These are phyloP conservation scores for Bradynema listronoti DNA, from an alignment of 1,140 invertebrate genomes.

Conservation along the genomic window DNA sequence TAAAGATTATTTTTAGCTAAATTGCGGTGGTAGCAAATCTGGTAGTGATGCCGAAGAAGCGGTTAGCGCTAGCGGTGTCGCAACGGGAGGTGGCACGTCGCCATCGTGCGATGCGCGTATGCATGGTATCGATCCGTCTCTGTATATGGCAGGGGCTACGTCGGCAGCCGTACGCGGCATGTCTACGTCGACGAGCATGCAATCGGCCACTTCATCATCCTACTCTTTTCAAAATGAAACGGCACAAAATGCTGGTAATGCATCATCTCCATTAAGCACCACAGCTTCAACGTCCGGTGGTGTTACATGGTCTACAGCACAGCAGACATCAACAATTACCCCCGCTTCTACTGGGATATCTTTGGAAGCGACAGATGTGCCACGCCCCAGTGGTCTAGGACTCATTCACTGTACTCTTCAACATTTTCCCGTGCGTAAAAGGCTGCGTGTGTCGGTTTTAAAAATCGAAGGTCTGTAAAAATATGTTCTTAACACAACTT, in stretches of 20 bases:
- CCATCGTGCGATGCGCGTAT: slow-evolving; percentile 2
- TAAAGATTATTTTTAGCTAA: slow-evolving; percentile 10
- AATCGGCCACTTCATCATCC: no score
- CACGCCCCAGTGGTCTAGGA: slow-evolving; percentile 50
- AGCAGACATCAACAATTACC: no score
- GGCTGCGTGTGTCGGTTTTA: slow-evolving; percentile 47
- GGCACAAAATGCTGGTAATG: no score
- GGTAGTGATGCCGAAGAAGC: neutral
- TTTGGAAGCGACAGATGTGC: slow-evolving; percentile 31
- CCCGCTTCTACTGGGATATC: no score
- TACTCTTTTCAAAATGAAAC: neutral
- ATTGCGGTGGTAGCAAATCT: slow-evolving; percentile 12
- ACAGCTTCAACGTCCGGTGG: no score
- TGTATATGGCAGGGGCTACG: no score
- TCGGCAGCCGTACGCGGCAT: no score
- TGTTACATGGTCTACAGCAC: no score
- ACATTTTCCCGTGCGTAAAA: slow-evolving; percentile 57
- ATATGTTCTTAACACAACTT: no score
- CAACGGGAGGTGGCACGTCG: neutral
- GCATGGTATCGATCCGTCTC: neutral
- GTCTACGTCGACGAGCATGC: no score
- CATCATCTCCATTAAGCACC: no score
- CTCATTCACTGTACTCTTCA: slow-evolving; percentile 54
- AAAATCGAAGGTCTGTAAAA: slow-evolving; percentile 58
- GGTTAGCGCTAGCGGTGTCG: neutral